Evolutionary conservation across 2,113 vertebrate species (phyloP).

Genomic region (Triplophysa rosa): DNA sequence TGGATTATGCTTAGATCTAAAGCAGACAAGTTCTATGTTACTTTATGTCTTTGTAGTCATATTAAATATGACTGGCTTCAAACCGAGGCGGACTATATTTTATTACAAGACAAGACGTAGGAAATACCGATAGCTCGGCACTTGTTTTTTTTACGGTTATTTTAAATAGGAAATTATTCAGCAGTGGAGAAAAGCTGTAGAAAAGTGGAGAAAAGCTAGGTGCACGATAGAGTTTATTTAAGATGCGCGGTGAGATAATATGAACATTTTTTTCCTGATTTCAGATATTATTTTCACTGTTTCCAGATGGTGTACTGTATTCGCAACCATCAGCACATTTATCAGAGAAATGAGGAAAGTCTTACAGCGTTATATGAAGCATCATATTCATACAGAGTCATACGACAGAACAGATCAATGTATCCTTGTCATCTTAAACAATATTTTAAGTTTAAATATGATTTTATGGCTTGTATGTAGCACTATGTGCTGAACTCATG

Average conservation of each 20-base stretch:
- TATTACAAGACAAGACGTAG: conserved; percentile 58
- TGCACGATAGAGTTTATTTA: conserved; percentile 57
- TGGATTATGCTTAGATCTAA: conserved; percentile 58
- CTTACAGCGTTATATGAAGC: conserved; percentile 40
- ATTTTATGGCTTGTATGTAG: conserved; percentile 20
- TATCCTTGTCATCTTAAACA: conserved; percentile 35
- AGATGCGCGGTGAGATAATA: conserved; percentile 39
- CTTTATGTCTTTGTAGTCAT: conserved; percentile 68
- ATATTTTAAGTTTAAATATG: neutral
- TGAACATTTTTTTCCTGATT: conserved; percentile 35
- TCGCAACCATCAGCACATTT: conserved; percentile 52
- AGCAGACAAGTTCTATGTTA: conserved; percentile 61
- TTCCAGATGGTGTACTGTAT: conserved; percentile 46
- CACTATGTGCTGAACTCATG: neutral
- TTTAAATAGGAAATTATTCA: conserved; percentile 58
- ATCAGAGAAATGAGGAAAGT: conserved; percentile 29
- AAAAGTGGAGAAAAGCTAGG: conserved; percentile 65
- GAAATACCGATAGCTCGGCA: conserved; percentile 70
- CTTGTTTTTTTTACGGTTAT: conserved; percentile 59
- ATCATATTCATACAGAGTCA: conserved; percentile 42
- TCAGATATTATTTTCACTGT: conserved; percentile 47
- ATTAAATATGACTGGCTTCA: conserved; percentile 70
- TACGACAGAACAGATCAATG: conserved; percentile 46
- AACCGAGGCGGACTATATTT: conserved; percentile 64
- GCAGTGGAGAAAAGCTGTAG: conserved; percentile 64